Conservation (phyloP, 2,888 invertebrate genomes). For the Aphidoletes aphidimyza region DNA sequence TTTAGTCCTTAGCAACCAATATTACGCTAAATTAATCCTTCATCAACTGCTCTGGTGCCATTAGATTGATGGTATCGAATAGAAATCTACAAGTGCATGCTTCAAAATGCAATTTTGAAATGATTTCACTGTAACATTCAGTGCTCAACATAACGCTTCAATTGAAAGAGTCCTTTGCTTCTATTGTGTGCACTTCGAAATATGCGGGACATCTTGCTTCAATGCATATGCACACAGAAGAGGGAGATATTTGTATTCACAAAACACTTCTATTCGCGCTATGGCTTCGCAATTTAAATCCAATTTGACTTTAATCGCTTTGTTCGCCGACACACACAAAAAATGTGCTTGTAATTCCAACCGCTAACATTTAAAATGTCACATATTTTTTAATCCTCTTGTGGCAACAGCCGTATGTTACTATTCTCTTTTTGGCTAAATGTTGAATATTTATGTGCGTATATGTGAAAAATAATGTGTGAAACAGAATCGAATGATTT, state of each 20-base stretch:
- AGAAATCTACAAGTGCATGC: neutral
- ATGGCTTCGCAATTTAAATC: conserved; percentile 16
- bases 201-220: neutral
- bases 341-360: neutral
- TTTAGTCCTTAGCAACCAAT: conserved; percentile 1
- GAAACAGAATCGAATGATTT: too few species aligned
- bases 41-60: neutral
- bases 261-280: too few species aligned
- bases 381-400: neutral
- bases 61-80: neutral
- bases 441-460: too few species aligned
- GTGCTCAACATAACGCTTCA: neutral
- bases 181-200: neutral
- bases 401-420: neutral
- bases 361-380: conserved; percentile 27
- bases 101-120: conserved; percentile 8
- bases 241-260: neutral
- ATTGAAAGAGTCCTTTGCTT: neutral
- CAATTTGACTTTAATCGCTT: conserved; percentile 12
- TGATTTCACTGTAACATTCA: too few species aligned
- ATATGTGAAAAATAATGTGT: too few species aligned
- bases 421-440: too few species aligned
- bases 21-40: neutral
- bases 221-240: too few species aligned
- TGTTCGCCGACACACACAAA: neutral